Evolutionary conservation across 2,113 vertebrate genomes (phyloP), one percentile per base, ranked within the genome.

Genomic region (Notothenia coriiceps): DNA sequence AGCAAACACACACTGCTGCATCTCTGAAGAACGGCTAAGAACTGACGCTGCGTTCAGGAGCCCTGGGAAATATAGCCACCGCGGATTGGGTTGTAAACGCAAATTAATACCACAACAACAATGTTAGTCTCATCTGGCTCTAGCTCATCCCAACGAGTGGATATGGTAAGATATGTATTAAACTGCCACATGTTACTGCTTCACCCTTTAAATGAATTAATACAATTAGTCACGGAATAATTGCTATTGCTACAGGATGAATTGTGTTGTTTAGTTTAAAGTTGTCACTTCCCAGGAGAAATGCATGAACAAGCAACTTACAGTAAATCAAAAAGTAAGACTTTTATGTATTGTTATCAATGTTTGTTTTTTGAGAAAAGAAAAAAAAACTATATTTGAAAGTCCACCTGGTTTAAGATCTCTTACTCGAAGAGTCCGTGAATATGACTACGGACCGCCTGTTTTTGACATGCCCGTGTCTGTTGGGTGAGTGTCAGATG

Each of bases 381-480:
- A 2, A 11, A 43, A 12, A 75, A 12, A 75, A 64, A 20, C 10
- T 54, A 49, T 2, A 44, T 4, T 22, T 61, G 35, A 55, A 40
- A 47, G n/a, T 44, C 1, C 13, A 57, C 3, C 0, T 0, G 1
- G 54, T 2, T 62, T 1, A 6, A 40, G 2, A 7, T 0, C 0
- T 0, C 0, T 63, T 70, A 72, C 82, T 73, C 79, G 17, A 64
- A 3, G 47, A 2, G 10, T 0, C 15, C 0, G 0, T 81, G 78
- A 93, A 90, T 1, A 80, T 18, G 80, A 11, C 84, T 56, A 1
- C 64, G n/a, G 15, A 59, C 61, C 63, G 83, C 77, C 82, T 86
- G 81, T 77, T 88, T 85, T 79, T 90, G 79, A 88, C 83, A 80
- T 52, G 46, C 65, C 20, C 18, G 49, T 47, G 71, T 71, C 22